Evolutionary conservation across 30 jellyfish, hydroid and myxozoan species (phyloP).

Genomic region (Hydractinia symbiolongicarpus): DNA sequence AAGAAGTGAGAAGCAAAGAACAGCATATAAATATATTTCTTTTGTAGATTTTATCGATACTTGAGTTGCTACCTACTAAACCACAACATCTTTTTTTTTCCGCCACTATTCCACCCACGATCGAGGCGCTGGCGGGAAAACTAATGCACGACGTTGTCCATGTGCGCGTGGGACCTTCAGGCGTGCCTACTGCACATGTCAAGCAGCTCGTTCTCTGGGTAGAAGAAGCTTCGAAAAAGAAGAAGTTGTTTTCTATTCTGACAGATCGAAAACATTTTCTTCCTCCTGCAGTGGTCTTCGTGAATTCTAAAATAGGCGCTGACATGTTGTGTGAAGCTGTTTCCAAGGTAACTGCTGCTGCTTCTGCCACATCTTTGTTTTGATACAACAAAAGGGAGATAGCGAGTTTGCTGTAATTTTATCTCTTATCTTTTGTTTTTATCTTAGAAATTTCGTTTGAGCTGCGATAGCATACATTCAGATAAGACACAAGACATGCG

Average conservation of each 20-base stretch:
- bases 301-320: conserved; percentile 74
- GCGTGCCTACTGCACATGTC: conserved; percentile 52
- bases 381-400: no score
- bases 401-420: no score
- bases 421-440: not conserved
- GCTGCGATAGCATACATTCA: conserved; percentile 59
- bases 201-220: conserved; percentile 77
- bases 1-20: not conserved
- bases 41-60: conserved; percentile 55
- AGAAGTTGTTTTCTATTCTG: conserved; percentile 54
- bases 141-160: conserved; percentile 35
- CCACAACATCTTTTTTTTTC: conserved; percentile 78
- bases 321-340: conserved; percentile 76
- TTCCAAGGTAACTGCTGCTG: conserved; percentile 34
- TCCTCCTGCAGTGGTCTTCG: conserved; percentile 74
- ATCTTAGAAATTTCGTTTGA: conserved; percentile 20
- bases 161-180: conserved; percentile 82
- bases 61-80: conserved; percentile 28
- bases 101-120: conserved; percentile 75
- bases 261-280: conserved; percentile 49
- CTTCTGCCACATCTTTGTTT: no score
- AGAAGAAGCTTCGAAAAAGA: conserved; percentile 66
- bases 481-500: conserved; percentile 65
- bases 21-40: conserved; percentile 4
- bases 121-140: conserved; percentile 47